phyloP scores from a whole-genome alignment of 2,888 invertebrate species.

The Vanessa cardui region DNA sequence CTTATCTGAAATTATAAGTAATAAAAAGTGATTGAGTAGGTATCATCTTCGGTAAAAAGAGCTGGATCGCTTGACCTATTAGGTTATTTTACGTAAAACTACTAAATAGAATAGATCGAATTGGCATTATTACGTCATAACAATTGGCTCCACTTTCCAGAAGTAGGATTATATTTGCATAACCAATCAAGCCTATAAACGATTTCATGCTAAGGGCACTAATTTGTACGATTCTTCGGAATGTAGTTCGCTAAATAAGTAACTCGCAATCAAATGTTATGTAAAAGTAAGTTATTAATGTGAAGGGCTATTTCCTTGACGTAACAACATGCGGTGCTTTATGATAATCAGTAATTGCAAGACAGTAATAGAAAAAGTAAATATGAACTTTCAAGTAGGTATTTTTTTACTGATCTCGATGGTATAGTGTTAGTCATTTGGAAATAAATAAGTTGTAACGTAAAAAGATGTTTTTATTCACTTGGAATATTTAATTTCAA shows the following conservation, averaged over 20 bases:
- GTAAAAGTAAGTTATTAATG: not conserved
- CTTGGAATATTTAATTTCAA: too few relatives aligned
- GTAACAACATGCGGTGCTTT: not conserved
- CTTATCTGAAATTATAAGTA: too few relatives aligned
- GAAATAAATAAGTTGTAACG: too few relatives aligned
- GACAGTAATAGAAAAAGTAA: too few relatives aligned
- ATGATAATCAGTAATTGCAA: not conserved
- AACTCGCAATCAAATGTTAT: not conserved
- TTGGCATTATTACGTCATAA: constrained; percentile 10
- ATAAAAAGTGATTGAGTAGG: too few relatives aligned
- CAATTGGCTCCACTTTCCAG: constrained; percentile 23
- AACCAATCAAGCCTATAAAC: constrained; percentile 18
- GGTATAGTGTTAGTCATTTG: too few relatives aligned
- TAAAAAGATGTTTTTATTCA: too few relatives aligned
- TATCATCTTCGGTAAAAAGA: too few relatives aligned
- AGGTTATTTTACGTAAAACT: not conserved
- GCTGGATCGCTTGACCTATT: too few relatives aligned
- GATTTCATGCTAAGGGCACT: constrained; percentile 22
- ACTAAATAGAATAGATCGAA: constrained; percentile 3
- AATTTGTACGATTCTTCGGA: not conserved
- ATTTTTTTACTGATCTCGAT: too few relatives aligned
- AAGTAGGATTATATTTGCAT: constrained; percentile 11
- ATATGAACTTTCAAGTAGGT: too few relatives aligned
- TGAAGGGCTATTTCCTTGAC: constrained; percentile 4
- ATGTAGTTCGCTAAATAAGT: not conserved